Conservation (phyloP, 2,888 invertebrate species). For the Agrochola lychnidis region DNA sequence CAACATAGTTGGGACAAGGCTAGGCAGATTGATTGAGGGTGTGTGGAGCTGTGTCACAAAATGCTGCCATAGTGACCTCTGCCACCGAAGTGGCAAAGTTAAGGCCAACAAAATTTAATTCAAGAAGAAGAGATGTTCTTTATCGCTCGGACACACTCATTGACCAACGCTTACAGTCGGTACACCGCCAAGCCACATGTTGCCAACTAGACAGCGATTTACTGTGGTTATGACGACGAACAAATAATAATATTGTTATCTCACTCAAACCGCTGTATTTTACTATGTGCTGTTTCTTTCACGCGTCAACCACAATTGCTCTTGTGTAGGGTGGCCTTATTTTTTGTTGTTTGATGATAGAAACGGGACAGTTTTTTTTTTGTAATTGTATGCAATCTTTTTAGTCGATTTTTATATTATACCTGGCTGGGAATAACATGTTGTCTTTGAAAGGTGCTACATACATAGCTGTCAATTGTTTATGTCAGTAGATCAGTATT, state of each 20-base stretch:
- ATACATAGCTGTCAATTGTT: background rate
- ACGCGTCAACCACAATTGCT: conserved; percentile 31
- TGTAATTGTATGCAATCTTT: background rate
- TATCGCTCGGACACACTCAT: conserved; percentile 15
- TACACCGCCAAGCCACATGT: conserved; percentile 48
- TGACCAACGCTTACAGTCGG: conserved; percentile 20
- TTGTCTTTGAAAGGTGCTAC: background rate
- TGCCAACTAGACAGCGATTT: conserved; percentile 51
- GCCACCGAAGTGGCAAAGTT: background rate
- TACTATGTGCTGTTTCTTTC: conserved; percentile 31
- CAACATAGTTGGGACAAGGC: too few relatives aligned
- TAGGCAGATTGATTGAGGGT: too few relatives aligned
- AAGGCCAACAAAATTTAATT: background rate
- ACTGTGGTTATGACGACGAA: conserved; percentile 11
- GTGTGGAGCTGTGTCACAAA: too few relatives aligned
- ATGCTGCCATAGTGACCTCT: background rate
- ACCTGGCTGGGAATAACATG: background rate
- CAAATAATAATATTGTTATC: conserved; percentile 1
- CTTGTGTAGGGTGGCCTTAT: conserved; percentile 55
- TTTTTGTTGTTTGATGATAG: conserved; percentile 24
- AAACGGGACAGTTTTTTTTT: background rate
- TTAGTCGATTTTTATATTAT: background rate
- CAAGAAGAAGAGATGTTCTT: background rate
- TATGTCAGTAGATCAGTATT: background rate
- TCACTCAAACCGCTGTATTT: conserved; percentile 17